Evolutionary conservation across 2,797 vertebrate species (phyloP).

Genomic region (Columba guinea): DNA sequence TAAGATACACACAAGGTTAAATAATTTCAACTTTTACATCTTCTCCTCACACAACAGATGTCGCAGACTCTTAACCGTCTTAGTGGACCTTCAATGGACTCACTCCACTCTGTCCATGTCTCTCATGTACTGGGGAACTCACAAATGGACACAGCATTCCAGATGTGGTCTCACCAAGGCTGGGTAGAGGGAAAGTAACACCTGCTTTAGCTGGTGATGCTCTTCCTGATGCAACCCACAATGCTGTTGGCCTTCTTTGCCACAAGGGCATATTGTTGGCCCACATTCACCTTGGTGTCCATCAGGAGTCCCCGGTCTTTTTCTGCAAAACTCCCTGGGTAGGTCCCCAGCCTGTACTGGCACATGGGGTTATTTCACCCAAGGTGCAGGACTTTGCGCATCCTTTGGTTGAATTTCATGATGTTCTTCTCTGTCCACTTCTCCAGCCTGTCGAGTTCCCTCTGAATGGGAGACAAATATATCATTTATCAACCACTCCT

Average conservation of each 20-base stretch:
- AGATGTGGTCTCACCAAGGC: neutral
- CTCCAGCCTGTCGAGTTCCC: accelerated
- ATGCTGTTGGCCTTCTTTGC: neutral
- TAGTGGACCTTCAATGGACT: neutral
- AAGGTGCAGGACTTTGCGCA: neutral
- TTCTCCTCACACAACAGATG: neutral
- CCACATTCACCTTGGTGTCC: neutral
- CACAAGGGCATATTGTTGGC: neutral
- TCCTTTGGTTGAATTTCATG: neutral
- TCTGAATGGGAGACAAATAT: neutral
- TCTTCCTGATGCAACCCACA: neutral
- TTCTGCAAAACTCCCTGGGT: neutral
- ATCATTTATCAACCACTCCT: neutral
- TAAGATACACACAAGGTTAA: neutral
- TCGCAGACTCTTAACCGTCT: neutral
- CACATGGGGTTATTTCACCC: accelerated
- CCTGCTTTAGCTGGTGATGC: neutral
- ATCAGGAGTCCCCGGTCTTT: neutral
- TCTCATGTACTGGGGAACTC: neutral
- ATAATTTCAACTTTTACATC: neutral
- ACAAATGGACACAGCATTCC: neutral
- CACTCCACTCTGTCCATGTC: no score
- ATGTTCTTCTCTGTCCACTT: neutral
- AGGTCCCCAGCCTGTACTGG: neutral
- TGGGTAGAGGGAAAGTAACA: neutral